Base-by-base conservation (phyloP, 2,797 vertebrate species). In the Sebastes oblongus region DNA sequence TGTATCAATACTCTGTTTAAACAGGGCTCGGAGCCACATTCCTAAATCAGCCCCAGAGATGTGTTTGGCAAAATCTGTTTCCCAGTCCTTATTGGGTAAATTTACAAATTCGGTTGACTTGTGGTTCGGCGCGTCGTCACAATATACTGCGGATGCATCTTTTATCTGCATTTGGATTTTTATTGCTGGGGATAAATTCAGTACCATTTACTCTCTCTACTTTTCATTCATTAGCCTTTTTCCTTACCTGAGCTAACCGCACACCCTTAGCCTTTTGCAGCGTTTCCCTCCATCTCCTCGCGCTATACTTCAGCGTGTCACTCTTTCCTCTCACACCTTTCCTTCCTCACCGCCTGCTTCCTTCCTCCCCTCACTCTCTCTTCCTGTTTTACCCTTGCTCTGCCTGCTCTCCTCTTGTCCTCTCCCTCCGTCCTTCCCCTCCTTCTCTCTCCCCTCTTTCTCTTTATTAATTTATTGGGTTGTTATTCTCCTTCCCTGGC, bases 381-480 rank as follows among this genome's bases (percentile, higher is more conserved):
- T 65, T 78, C 81, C 77, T 54, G 8, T 81, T 92, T 82, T 90
- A 72, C 36, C 39, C 58, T 61, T 52, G 58, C 58, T 61, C 34
- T 82, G 54, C 68, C 67, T 81, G 62, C 86, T 82, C 86, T 75
- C 84, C 75, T 88, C 84, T 78, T 86, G 67, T 80, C 80, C 25
- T 77, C 86, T 84, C 84, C 75, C 54, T 66, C 80, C 39, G 70
- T 76, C 42, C 64, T 39, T 72, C 68, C 56, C 50, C 39, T 75
- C 80, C 78, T 13, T 68, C 83, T 65, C 77, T 72, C 81, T 85
- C 81, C 81, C 79, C 85, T 87, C 90, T 85, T 90, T 89, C 92
- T 94, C 93, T 93, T 95, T 95, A 95, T 96, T 96, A 94, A 96
- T 96, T 95, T 96, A 95, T 95, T 95, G 92, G 93, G 94, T 94